These are phyloP conservation scores for Aphelenchoides fujianensis DNA, from an alignment of 1,140 invertebrate genomes.

Conservation along the genomic window DNA sequence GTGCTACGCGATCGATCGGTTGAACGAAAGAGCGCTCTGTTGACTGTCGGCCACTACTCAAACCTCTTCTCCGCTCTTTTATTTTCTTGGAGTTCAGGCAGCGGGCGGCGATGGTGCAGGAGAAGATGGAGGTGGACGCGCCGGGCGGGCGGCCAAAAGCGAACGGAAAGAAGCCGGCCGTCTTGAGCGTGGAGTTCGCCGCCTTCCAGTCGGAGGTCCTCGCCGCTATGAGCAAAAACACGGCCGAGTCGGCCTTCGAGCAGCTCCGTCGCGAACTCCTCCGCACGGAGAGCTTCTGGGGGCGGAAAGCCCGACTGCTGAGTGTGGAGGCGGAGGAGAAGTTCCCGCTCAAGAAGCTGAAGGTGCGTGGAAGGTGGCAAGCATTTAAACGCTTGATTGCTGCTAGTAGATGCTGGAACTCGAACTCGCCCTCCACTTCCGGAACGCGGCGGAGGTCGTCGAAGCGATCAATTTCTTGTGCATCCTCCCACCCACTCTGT, in stretches of 20 bases:
- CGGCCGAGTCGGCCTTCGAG: background rate
- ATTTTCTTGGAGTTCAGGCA: too few relatives aligned
- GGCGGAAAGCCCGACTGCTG: background rate
- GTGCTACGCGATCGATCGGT: too few relatives aligned
- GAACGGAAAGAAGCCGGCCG: too few relatives aligned
- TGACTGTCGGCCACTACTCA: too few relatives aligned
- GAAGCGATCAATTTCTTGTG: background rate
- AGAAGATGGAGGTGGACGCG: too few relatives aligned
- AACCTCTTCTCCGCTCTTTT: too few relatives aligned
- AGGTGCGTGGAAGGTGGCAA: too few relatives aligned
- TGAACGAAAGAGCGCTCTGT: background rate
- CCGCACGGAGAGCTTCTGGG: background rate
- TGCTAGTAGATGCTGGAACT: slow-evolving; percentile 15
- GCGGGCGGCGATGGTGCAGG: too few relatives aligned
- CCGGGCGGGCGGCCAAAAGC: too few relatives aligned
- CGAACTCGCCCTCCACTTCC: slow-evolving; percentile 4
- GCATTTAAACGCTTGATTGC: too few relatives aligned
- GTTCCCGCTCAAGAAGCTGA: background rate
- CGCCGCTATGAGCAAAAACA: background rate
- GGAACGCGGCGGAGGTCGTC: background rate
- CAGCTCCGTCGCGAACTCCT: background rate
- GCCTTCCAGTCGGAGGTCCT: slow-evolving; percentile 1
- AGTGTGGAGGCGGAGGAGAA: background rate
- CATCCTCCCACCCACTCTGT: background rate
- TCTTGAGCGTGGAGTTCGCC: slow-evolving; percentile 3